Evolutionary conservation across 2,797 vertebrate genomes (phyloP).

Genomic region (Oryzias sinensis): DNA sequence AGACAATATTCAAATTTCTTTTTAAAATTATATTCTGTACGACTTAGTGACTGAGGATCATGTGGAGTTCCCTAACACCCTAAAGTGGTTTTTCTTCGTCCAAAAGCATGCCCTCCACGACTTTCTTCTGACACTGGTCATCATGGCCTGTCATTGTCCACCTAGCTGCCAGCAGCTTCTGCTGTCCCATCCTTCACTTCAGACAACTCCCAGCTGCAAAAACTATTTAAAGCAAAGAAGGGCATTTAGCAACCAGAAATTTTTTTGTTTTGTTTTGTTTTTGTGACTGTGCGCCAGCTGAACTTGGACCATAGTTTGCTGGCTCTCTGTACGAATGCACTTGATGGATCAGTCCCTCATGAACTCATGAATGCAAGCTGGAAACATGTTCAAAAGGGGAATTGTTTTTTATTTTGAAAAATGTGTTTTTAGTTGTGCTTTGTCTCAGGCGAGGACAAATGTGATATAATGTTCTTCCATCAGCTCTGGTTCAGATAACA

Average conservation of each 20-base stretch:
- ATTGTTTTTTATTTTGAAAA: slow-evolving; percentile 45
- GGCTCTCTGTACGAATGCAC: slow-evolving; percentile 34
- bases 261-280: slow-evolving; percentile 37
- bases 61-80: slow-evolving; percentile 13
- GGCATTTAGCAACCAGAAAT: slow-evolving; percentile 33
- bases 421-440: slow-evolving; percentile 40
- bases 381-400: slow-evolving; percentile 40
- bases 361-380: slow-evolving; percentile 39
- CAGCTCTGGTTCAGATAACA: slow-evolving; percentile 42
- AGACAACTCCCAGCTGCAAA: slow-evolving; percentile 56
- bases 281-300: slow-evolving; percentile 52
- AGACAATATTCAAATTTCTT: neutral
- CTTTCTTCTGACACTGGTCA: slow-evolving; percentile 20
- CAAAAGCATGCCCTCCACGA: slow-evolving; percentile 21
- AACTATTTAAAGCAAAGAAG: slow-evolving; percentile 22
- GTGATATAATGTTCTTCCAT: slow-evolving; percentile 29
- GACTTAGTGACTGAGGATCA: slow-evolving; percentile 5
- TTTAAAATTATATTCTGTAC: too few relatives aligned
- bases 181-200: slow-evolving; percentile 24
- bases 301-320: slow-evolving; percentile 45
- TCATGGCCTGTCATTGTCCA: slow-evolving; percentile 30
- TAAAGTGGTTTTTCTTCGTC: slow-evolving; percentile 22
- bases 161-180: slow-evolving; percentile 50
- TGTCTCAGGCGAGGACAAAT: slow-evolving; percentile 45
- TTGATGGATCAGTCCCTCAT: slow-evolving; percentile 66